Evolutionary conservation across 92 coral and sea anemone species (phyloP), one percentile per base, ranked within the genome.

Genomic region (Phenganax subtilis): DNA sequence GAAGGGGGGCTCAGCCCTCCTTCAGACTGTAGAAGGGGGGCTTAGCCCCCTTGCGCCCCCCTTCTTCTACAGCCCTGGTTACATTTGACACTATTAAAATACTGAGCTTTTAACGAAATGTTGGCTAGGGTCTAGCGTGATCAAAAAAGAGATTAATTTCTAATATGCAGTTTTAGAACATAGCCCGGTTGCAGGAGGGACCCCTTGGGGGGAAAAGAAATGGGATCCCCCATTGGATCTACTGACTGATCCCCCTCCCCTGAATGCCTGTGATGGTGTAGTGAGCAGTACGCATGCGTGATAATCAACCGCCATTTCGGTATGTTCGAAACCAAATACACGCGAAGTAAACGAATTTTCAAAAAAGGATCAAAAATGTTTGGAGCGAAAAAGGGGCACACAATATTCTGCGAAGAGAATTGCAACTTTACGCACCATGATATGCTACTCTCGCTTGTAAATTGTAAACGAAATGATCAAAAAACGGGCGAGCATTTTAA

Each of bases 381-480:
- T 27, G 83, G 83, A n/a, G 83, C 27, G 31, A 79, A 54, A 29
- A 61, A 79, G 54, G 83, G 83, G 12, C 83, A 79, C 57, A 79
- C 83, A 61, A 79, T 79, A 16, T 79, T 79, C 27, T 79, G 83
- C 74, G 73, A 79, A 15, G 74, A 79, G n/a, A 44, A 63, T n/a
- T 79, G 83, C n/a, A 51, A 9, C 37, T 67, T 65, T 29, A 44
- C 74, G 55, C 83, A 79, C 56, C 73, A 79, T 29, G 74, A 63
- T 9, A 69, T 64, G 74, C 61, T 79, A 16, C 51, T 79, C 8
- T 30, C 53, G 61, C 74, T 79, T 7, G 67, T 79, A 25, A 52
- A 17, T 37, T 59, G 83, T 73, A 79, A 79, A 65, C 73, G 83
- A 9, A 79, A 65, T 25, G 83, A 79, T 31, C 31, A 58, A 17